These are phyloP conservation scores for Apoda limacodes DNA, from an alignment of 2,888 invertebrate genomes.

Conservation along the genomic window DNA sequence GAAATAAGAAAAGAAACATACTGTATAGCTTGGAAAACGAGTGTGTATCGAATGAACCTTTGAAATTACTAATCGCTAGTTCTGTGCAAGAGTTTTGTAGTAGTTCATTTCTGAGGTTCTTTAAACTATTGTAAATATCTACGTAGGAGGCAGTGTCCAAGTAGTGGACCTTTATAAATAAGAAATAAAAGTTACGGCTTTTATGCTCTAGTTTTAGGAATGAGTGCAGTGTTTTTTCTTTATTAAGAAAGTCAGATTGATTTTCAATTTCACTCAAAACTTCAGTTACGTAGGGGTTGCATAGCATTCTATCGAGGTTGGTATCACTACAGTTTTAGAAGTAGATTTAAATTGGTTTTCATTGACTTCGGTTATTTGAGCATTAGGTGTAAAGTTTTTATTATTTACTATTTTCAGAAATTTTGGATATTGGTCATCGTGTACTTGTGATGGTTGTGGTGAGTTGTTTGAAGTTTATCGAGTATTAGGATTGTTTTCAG, in stretches of 20 bases:
- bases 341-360: not conserved
- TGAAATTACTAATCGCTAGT: slow-evolving; percentile 9
- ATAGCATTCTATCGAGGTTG: slow-evolving; percentile 9
- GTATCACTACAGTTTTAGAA: slow-evolving; percentile 8
- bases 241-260: no score
- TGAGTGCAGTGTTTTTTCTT: slow-evolving; percentile 9
- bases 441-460: no score
- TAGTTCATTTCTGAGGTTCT: slow-evolving; percentile 5
- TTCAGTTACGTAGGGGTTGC: no score
- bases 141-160: slow-evolving; percentile 10
- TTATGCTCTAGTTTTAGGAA: not conserved
- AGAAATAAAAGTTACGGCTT: slow-evolving; percentile 7
- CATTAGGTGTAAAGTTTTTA: not conserved
- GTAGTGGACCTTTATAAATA: slow-evolving; percentile 15
- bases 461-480: no score
- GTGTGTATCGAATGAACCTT: slow-evolving; percentile 10
- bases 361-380: slow-evolving; percentile 4
- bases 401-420: no score
- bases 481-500: no score
- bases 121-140: slow-evolving; percentile 8
- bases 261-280: no score
- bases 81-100: no score
- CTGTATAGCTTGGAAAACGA: slow-evolving; percentile 6
- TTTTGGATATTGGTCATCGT: no score
- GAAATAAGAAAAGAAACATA: slow-evolving; percentile 6